A percentile compares a stretch with the other conserved stretches of the same genome.
phyloP scores from a whole-genome alignment of 2,888 invertebrate genomes.

The Noctua janthina region DNA sequence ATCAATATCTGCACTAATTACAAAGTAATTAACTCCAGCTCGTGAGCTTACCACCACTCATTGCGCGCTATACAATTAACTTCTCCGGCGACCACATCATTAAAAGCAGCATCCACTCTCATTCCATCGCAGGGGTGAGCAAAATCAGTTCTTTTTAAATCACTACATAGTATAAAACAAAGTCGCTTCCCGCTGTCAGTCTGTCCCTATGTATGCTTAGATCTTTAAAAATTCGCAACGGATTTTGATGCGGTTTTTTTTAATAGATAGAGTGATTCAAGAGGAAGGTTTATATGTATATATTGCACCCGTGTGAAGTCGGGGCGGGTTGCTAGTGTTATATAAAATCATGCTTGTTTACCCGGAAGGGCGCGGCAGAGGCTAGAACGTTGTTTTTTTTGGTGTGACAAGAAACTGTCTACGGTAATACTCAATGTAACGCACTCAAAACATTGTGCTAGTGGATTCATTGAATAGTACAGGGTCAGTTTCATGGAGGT shows the following conservation, averaged over 20 bases:
- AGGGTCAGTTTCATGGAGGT: too few species aligned
- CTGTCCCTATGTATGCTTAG: too few species aligned
- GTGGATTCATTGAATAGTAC: too few species aligned
- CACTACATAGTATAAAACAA: too few species aligned
- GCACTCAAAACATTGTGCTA: neutral
- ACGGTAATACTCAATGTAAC: neutral
- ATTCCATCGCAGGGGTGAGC: neutral
- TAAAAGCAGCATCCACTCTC: slow-evolving; percentile 18
- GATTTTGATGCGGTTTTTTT: too few species aligned
- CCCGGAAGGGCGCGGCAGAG: neutral
- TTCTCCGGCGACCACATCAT: slow-evolving; percentile 23
- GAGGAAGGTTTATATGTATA: too few species aligned
- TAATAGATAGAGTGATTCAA: too few species aligned
- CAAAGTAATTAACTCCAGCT: slow-evolving; percentile 18
- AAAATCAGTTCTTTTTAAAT: neutral
- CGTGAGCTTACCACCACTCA: neutral
- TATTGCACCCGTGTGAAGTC: too few species aligned
- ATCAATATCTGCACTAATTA: slow-evolving; percentile 33
- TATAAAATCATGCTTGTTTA: neutral
- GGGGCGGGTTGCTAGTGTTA: too few species aligned
- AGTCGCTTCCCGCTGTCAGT: too few species aligned
- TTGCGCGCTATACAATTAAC: slow-evolving; percentile 29
- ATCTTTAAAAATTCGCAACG: too few species aligned
- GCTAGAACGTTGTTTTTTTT: neutral
- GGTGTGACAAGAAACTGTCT: neutral